phyloP scores from a whole-genome alignment of 1,140 invertebrate genomes.

The Wiebesia pumilae region DNA sequence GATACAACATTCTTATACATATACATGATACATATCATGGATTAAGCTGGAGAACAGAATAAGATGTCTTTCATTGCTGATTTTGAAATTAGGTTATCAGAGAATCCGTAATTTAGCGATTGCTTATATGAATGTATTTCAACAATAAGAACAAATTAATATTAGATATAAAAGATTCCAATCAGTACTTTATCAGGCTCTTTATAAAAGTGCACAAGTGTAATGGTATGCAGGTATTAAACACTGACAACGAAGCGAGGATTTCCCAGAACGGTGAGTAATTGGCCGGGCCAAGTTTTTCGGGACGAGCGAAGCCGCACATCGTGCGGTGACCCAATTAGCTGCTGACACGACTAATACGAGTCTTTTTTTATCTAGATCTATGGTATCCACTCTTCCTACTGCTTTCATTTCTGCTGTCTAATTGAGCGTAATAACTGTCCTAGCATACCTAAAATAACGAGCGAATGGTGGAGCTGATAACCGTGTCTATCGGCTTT shows the following conservation, averaged over 20 bases:
- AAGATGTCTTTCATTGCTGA: no score
- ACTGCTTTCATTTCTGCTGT: not conserved
- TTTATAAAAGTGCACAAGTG: not conserved
- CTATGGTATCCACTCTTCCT: not conserved
- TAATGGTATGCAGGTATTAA: not conserved
- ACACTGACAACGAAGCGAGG: not conserved
- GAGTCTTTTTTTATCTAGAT: slow-evolving; percentile 14
- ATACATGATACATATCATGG: no score
- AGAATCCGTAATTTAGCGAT: no score
- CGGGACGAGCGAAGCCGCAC: not conserved
- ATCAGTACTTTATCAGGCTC: not conserved
- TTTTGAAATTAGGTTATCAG: no score
- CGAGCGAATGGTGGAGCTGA: not conserved
- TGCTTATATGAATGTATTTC: no score
- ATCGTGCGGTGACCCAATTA: slow-evolving; percentile 22
- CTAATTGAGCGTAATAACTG: slow-evolving; percentile 31
- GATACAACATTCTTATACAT: no score
- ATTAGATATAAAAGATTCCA: no score
- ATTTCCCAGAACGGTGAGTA: slow-evolving; percentile 8
- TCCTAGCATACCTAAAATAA: not conserved
- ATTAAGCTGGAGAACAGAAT: no score
- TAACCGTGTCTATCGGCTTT: not conserved
- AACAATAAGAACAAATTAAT: no score
- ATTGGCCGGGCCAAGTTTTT: slow-evolving; percentile 41
- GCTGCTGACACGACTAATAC: slow-evolving; percentile 11